Evolutionary conservation across 2,888 invertebrate genomes (phyloP).

Genomic region (Zygogramma bicolorata): DNA sequence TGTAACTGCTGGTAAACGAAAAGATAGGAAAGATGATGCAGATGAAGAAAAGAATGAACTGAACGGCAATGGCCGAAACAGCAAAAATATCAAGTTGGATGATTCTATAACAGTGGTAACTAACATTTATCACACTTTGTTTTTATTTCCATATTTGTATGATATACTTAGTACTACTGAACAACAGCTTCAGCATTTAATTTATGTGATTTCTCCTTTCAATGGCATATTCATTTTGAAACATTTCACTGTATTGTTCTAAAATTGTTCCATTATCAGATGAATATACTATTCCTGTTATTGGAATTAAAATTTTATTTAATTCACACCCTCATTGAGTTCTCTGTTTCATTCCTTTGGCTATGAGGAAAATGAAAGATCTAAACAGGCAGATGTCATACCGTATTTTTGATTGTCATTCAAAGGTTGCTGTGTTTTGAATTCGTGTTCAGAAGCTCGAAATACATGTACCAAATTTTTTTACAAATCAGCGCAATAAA

Average conservation of each 20-base stretch:
- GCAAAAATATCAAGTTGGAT: neutral
- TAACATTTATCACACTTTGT: neutral
- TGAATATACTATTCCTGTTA: neutral
- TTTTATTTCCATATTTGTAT: too few relatives aligned
- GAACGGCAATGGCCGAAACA: slow-evolving; percentile 14
- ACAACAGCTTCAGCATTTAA: neutral
- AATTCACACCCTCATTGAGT: neutral
- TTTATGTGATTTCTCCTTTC: neutral
- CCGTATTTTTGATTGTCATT: too few relatives aligned
- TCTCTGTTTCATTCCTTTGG: neutral
- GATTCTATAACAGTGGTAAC: neutral
- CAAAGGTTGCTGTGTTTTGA: too few relatives aligned
- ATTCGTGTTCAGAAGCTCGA: too few relatives aligned
- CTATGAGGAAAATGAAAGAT: too few relatives aligned
- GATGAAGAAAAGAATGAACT: slow-evolving; percentile 25
- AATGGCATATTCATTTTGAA: neutral
- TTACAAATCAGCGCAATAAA: too few relatives aligned
- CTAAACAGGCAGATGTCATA: too few relatives aligned
- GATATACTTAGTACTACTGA: too few relatives aligned
- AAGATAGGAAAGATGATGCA: neutral
- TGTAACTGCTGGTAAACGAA: slow-evolving; percentile 3
- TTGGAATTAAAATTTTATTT: neutral
- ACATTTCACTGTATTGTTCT: too few relatives aligned
- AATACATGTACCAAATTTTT: too few relatives aligned
- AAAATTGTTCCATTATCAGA: neutral